These are phyloP conservation scores for Tychaedon coryphoeus DNA, from an alignment of 2,113 vertebrate species.

Conservation along the genomic window DNA sequence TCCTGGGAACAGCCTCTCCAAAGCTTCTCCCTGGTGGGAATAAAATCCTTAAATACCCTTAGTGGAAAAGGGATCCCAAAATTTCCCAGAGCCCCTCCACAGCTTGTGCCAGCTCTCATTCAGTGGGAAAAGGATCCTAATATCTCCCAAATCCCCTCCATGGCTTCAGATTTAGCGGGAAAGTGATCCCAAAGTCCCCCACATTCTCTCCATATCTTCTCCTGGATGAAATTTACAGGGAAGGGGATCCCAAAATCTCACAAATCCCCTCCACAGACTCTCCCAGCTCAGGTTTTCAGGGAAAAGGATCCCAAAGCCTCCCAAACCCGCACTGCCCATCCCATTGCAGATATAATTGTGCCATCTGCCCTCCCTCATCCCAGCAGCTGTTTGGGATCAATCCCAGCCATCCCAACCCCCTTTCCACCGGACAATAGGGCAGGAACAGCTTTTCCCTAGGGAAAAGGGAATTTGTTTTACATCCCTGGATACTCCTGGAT, in stretches of 20 bases:
- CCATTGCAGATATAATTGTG: not conserved
- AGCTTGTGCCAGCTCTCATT: not conserved
- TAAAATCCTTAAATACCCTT: no score
- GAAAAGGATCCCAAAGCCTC: not conserved
- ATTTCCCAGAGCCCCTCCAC: accelerated
- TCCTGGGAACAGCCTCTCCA: accelerated
- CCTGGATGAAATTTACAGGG: not conserved
- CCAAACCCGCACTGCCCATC: not conserved
- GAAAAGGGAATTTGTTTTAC: not conserved
- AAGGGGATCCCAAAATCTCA: not conserved
- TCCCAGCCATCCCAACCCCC: not conserved
- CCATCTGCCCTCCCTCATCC: not conserved
- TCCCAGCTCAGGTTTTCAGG: not conserved
- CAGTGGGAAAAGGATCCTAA: not conserved
- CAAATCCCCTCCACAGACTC: not conserved
- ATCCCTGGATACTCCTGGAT: not conserved
- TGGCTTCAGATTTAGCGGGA: not conserved
- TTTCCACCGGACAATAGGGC: not conserved
- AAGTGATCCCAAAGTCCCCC: accelerated
- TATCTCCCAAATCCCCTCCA: not conserved
- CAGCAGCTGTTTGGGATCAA: not conserved
- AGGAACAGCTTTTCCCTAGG: not conserved
- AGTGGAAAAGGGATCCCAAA: not conserved
- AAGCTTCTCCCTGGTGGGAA: not conserved
- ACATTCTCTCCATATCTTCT: no score